phyloP scores from a whole-genome alignment of 2,888 invertebrate genomes.

The Volucella zonaria region DNA sequence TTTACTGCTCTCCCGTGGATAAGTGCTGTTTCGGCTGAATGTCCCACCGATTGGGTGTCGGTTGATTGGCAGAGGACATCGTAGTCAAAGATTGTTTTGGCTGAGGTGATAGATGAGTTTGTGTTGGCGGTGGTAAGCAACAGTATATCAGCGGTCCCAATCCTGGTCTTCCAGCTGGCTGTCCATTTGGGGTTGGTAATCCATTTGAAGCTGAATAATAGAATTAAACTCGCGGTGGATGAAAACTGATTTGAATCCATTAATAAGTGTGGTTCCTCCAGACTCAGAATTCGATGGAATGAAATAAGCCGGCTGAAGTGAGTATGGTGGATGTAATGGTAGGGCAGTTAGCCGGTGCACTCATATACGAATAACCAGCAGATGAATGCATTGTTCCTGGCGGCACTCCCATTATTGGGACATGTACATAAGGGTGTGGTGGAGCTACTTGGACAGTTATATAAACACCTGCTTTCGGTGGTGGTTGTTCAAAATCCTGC shows the following conservation, averaged over 20 bases:
- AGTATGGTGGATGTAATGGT: slow-evolving; percentile 54
- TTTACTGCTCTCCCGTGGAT: slow-evolving; percentile 53
- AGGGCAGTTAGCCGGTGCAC: slow-evolving; percentile 54
- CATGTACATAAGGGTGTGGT: slow-evolving; percentile 75
- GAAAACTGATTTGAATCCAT: too few relatives aligned
- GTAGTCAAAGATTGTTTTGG: slow-evolving; percentile 35
- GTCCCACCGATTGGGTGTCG: slow-evolving; percentile 56
- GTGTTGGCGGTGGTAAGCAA: slow-evolving; percentile 69
- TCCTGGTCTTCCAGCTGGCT: slow-evolving; percentile 14
- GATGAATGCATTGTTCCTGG: slow-evolving; percentile 67
- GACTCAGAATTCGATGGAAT: slow-evolving; percentile 35
- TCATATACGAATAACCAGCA: slow-evolving; percentile 68
- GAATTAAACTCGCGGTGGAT: too few relatives aligned
- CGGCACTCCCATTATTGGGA: slow-evolving; percentile 71
- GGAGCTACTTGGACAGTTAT: slow-evolving; percentile 75
- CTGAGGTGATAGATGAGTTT: slow-evolving; percentile 59
- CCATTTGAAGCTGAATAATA: too few relatives aligned
- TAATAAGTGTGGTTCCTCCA: too few relatives aligned
- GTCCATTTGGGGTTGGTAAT: slow-evolving; percentile 25
- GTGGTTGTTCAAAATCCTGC: slow-evolving; percentile 65
- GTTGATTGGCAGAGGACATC: slow-evolving; percentile 38
- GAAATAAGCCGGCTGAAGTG: slow-evolving; percentile 54
- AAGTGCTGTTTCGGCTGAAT: slow-evolving; percentile 42
- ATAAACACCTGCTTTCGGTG: slow-evolving; percentile 71
- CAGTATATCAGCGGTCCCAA: slow-evolving; percentile 65